Base-by-base conservation (phyloP, 1,140 invertebrate genomes). In the Mizuhopecten yessoensis region DNA sequence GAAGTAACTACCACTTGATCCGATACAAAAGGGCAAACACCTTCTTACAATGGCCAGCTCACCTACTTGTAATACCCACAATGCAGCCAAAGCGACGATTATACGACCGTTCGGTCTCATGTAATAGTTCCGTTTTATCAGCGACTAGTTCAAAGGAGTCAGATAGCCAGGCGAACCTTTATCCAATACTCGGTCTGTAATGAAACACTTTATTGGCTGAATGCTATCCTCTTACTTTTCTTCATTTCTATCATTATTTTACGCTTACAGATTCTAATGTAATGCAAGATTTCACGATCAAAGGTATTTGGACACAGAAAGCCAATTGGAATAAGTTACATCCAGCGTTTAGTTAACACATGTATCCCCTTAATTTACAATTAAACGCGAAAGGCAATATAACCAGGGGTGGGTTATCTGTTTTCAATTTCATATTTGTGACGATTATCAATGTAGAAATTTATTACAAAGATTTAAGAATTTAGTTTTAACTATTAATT, bases 21-120 rank as follows among this genome's bases (percentile, higher is more conserved):
- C 57, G 9, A 75, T 75, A 29, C 57, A 75, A 29, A 75, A 75
- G 57, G 57, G 17, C 23, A 17, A 75, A n/a, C 57, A 75, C 20
- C 57, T n/a, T n/a, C 10, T 75, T 5, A 75, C 57, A 75, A 75
- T 75, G 57, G 57, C 57, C 15, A 29, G n/a, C 57, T 75, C 57
- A 75, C 57, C 57, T 75, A 75, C 57, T 75, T 75, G 57, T 75
- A 75, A 75, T n/a, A 75, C 57, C n/a, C 17, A 29, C 57, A 75
- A 75, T 75, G 17, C 42, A 15, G 17, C 42, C 42, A 45, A 45
- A 45, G 57, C 57, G 57, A 29, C 57, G 57, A 29, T 75, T 75
- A 75, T 75, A 75, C n/a, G 57, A 75, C n/a, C 57, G 23, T 75
- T 75, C 57, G 57, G 29, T 75, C 57, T 75, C 9, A n/a, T 75